Base-by-base conservation (phyloP, 2,888 invertebrate genomes). In the Agrilus mali region DNA sequence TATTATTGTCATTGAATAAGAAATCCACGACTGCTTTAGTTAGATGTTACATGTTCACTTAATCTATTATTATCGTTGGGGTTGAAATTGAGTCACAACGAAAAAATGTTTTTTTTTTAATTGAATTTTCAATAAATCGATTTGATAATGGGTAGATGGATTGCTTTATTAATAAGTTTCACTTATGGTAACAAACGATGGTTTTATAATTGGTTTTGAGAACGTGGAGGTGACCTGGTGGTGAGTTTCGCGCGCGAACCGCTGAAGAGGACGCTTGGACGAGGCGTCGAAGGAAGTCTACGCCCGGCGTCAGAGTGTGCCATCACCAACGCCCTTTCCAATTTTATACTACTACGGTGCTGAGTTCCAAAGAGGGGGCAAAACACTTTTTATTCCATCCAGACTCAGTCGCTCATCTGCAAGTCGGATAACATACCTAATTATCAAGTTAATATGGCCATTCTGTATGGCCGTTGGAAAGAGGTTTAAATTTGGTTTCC, bases 361-460 rank as follows among this genome's bases (percentile, higher is more conserved):
- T 59, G 60, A 56, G 61, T 60, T 55, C 58, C 63, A 65, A 66
- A 67, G 65, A 73, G 69, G 74, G 73, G 73, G 73, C 74, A 74
- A 74, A 75, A 73, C 73, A 73, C 76, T 77, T 77, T 78, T 78
- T 77, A 78, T 77, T 77, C 78, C 72, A 76, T 74, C 75, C 75
- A 70, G 73, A 74, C 72, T 74, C 72, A 63, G 71, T 70, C 70
- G 71, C 82, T 84, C 83, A 84, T 84, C 83, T 83, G 83, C 82
- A 83, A 83, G 82, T 83, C 83, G 79, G 82, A 83, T 82, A 82
- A 81, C 82, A 80, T 78, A 80, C 79, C 83, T 84, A 84, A 84
- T 84, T 84, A 84, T 82, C 83, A 83, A 84, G 83, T 83, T 82
- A 82, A 82, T 83, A 82, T 80, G 82, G 82, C 77, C 76, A 80